phyloP scores from a whole-genome alignment of 2,113 vertebrate genomes.

The Capra hircus region DNA sequence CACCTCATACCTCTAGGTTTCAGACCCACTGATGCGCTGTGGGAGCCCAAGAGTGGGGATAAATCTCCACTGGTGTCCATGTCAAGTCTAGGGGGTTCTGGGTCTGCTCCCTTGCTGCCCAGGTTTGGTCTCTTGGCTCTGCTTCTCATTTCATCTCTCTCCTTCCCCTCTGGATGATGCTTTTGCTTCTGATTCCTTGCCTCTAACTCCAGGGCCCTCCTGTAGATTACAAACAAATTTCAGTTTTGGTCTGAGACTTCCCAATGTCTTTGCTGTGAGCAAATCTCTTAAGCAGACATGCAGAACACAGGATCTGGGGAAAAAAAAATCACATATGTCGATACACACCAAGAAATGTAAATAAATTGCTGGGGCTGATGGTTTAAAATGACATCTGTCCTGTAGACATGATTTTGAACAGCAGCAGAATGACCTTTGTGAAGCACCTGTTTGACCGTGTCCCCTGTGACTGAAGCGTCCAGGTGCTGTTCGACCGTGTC shows the following conservation, averaged over 20 bases:
- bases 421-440: background rate
- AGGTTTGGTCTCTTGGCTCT: background rate
- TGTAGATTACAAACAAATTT: background rate
- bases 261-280: no score
- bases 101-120: background rate
- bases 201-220: background rate
- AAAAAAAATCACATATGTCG: background rate
- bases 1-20: fast-evolving
- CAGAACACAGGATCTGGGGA: background rate
- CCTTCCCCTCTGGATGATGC: background rate
- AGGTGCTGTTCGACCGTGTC: fast-evolving
- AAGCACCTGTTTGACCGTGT: fast-evolving
- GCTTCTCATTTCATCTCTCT: background rate
- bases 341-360: background rate
- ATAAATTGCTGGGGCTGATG: no score
- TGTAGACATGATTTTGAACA: no score
- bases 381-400: background rate
- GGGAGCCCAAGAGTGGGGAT: fast-evolving
- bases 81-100: fast-evolving
- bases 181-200: background rate
- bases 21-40: fast-evolving
- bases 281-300: background rate
- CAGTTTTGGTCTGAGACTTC: background rate
- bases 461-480: fast-evolving
- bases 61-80: fast-evolving